Percentiles rank a stretch among this genome's conserved stretches.
Evolutionary conservation across 2,797 vertebrate species (phyloP).

Genomic region (Lycodopsis pacificus): DNA sequence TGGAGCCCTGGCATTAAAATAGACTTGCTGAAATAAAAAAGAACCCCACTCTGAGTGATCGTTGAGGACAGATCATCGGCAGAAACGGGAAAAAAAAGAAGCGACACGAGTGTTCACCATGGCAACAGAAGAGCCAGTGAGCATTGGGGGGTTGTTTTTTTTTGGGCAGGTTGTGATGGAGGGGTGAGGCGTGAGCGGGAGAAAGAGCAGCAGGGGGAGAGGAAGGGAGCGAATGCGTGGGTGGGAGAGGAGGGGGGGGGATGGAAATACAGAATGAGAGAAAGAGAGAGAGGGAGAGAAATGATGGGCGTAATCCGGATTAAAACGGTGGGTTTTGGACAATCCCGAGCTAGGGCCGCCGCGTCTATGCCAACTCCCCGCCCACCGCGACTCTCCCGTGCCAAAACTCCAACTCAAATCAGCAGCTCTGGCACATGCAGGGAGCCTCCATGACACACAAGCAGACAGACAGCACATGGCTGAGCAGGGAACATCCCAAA

Average conservation of each 20-base stretch:
- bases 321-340: conserved; percentile 80
- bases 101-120: conserved; percentile 45
- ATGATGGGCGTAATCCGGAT: conserved; percentile 81
- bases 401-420: conserved; percentile 72
- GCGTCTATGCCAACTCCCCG: conserved; percentile 59
- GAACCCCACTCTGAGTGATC: conserved; percentile 30
- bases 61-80: conserved; percentile 34
- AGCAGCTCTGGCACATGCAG: conserved; percentile 71
- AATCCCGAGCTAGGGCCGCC: conserved; percentile 72
- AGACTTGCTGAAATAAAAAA: conserved; percentile 52
- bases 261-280: conserved; percentile 60
- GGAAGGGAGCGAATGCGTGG: conserved; percentile 34
- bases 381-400: conserved; percentile 50
- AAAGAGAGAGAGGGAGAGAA: conserved; percentile 51
- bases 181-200: conserved; percentile 47
- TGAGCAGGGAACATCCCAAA: conserved; percentile 51
- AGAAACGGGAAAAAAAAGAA: conserved; percentile 20
- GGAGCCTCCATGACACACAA: conserved; percentile 73
- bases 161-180: conserved; percentile 23
- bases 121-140: conserved; percentile 53
- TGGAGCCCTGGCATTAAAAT: conserved; percentile 50
- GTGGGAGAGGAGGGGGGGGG: conserved; percentile 28
- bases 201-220: conserved; percentile 58
- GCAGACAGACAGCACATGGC: conserved; percentile 54
- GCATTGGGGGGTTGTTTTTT: conserved; percentile 6